phyloP scores from a whole-genome alignment of 2,797 vertebrate genomes.

The Poecile montanus region DNA sequence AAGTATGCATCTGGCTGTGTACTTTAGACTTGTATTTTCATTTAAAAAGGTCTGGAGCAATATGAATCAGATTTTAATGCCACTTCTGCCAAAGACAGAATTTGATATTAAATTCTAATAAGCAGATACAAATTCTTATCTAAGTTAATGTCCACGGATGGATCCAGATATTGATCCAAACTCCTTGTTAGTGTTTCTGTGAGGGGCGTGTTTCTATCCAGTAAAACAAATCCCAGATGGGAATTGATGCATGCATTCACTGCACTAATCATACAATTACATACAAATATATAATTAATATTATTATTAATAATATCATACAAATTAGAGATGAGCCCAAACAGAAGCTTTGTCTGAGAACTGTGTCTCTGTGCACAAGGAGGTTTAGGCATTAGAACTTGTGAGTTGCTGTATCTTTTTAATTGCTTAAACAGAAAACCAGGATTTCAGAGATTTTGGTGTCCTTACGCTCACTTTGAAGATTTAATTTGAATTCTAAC shows the following conservation, averaged over 20 bases:
- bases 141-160: neutral
- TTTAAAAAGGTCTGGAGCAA: neutral
- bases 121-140: neutral
- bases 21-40: neutral
- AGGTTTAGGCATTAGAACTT: neutral
- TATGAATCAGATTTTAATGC: neutral
- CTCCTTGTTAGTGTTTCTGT: neutral
- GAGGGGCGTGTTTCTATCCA: neutral
- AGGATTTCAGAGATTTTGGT: neutral
- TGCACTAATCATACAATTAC: neutral
- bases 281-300: no score
- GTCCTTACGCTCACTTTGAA: neutral
- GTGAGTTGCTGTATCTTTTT: neutral
- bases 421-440: neutral
- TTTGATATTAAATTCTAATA: neutral
- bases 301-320: neutral
- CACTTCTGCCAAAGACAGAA: neutral
- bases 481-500: neutral
- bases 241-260: neutral
- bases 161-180: neutral
- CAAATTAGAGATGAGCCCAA: neutral
- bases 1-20: neutral
- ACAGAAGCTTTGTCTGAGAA: neutral
- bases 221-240: neutral
- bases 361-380: neutral